Evolutionary conservation across 1,140 invertebrate genomes (phyloP).

Genomic region (Ceratitis capitata): DNA sequence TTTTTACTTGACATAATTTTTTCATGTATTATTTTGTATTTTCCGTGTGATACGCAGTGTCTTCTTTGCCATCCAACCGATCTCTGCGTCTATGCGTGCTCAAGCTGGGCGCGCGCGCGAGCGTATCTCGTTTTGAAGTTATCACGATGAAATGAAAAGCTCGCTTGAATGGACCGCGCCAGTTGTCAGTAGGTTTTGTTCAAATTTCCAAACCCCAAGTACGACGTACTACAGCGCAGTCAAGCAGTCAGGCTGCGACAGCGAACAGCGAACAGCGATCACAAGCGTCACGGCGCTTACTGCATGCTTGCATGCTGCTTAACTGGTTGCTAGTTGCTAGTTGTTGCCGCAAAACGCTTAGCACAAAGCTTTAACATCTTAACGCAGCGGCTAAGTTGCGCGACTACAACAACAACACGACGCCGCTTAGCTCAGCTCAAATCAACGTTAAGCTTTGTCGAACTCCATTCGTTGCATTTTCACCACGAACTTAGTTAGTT

Average conservation of each 20-base stretch:
- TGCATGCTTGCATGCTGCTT: neutral
- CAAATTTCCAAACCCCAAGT: slow-evolving; percentile 39
- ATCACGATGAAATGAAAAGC: slow-evolving; percentile 65
- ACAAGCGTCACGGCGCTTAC: neutral
- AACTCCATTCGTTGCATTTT: slow-evolving; percentile 12
- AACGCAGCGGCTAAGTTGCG: neutral
- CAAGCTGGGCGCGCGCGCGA: slow-evolving; percentile 44
- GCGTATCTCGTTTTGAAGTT: slow-evolving; percentile 62
- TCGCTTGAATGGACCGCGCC: slow-evolving; percentile 63
- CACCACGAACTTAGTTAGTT: slow-evolving; percentile 25
- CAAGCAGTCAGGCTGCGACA: neutral
- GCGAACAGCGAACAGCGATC: neutral
- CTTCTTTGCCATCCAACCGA: slow-evolving; percentile 4
- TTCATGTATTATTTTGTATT: slow-evolving; percentile 5
- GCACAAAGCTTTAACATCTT: neutral
- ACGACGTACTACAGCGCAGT: neutral
- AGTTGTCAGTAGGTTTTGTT: slow-evolving; percentile 64
- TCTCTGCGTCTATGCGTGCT: slow-evolving; percentile 26
- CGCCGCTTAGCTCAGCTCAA: no score
- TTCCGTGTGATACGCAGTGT: neutral
- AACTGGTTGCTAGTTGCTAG: neutral
- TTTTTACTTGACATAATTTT: neutral
- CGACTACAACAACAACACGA: no score
- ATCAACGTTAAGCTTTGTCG: neutral
- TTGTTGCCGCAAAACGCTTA: neutral